Conservation (phyloP, 2,888 invertebrate species). For the Argyresthia albistria region DNA sequence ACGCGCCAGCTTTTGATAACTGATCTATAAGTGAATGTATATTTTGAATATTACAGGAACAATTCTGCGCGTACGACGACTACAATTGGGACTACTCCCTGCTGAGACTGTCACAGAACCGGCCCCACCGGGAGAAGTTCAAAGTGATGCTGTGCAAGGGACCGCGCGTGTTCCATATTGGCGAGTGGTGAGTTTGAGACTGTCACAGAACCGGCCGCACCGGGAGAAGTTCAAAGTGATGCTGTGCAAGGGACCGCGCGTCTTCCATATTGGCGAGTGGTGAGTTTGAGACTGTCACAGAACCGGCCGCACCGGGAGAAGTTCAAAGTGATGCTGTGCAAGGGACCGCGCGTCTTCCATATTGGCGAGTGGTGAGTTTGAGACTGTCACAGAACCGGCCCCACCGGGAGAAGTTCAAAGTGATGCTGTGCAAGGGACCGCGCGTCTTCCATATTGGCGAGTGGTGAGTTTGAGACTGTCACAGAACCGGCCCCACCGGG, state of each 20-base stretch:
- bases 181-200: constrained; percentile 95
- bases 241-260: constrained; percentile 92
- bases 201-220: constrained; percentile 87
- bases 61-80: constrained; percentile 97
- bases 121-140: constrained; percentile 79
- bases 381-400: constrained; percentile 90
- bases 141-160: constrained; percentile 92
- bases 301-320: constrained; percentile 80
- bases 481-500: constrained; percentile 80
- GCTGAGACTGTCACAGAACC: constrained; percentile 90
- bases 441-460: constrained; percentile 99
- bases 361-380: constrained; percentile 97
- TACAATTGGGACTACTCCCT: constrained; percentile 99
- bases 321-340: constrained; percentile 89
- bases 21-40: too few relatives aligned
- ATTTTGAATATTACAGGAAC: constrained; percentile 31
- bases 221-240: constrained; percentile 85
- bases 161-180: constrained; percentile 97
- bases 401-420: constrained; percentile 79
- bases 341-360: constrained; percentile 96
- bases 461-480: constrained; percentile 95
- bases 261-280: constrained; percentile 99
- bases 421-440: constrained; percentile 93
- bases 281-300: constrained; percentile 90
- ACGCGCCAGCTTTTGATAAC: too few relatives aligned